Conservation (phyloP, 2,113 vertebrate species). For the Nicator chloris region DNA sequence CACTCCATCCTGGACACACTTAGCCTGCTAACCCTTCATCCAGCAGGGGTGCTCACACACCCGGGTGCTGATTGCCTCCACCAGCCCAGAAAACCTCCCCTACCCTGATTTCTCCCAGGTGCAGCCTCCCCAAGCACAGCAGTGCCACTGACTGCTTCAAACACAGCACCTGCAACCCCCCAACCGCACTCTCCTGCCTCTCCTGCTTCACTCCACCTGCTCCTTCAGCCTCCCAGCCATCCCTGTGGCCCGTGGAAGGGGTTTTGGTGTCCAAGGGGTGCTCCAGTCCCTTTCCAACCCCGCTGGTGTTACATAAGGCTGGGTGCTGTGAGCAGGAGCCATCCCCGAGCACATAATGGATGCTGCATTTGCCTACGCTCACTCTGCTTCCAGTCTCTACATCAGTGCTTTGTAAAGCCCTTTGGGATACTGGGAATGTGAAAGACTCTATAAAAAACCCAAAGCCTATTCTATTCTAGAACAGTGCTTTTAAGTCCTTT, state of each 20-base stretch:
- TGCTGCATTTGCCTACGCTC: neutral
- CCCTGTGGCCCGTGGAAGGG: neutral
- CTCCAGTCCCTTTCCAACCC: neutral
- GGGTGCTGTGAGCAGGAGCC: neutral
- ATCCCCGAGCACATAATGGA: neutral
- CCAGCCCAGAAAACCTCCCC: neutral
- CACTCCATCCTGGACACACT: accelerated
- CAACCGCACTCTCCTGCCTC: accelerated
- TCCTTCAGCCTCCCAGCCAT: neutral
- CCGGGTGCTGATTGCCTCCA: neutral
- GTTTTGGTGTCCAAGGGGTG: neutral
- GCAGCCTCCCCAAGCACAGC: neutral
- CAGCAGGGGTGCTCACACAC: accelerated
- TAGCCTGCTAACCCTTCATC: neutral
- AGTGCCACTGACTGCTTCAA: neutral
- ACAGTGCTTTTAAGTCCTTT: constrained; percentile 57
- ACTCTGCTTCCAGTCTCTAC: constrained; percentile 20
- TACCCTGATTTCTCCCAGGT: neutral
- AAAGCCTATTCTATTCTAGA: constrained; percentile 62
- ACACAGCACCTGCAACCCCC: neutral
- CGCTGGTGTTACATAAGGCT: neutral
- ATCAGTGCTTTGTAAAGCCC: constrained; percentile 48
- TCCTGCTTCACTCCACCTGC: neutral
- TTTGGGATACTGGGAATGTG: constrained; percentile 50
- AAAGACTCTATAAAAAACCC: constrained; percentile 52